Evolutionary conservation across 1,140 invertebrate genomes (phyloP).

Genomic region (Rhagoletis pomonella): DNA sequence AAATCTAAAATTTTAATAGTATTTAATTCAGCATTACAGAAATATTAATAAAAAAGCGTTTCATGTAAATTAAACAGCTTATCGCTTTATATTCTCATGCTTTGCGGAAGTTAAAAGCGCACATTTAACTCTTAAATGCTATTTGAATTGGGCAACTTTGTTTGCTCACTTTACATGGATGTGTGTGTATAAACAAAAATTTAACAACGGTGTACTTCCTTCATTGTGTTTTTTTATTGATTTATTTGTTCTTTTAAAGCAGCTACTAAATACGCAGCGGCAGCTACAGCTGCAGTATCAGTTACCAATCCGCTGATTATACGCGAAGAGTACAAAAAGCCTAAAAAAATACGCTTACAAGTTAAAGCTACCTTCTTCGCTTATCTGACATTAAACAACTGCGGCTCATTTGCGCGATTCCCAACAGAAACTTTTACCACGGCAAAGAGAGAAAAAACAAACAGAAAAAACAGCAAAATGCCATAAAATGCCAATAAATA

Average conservation of each 20-base stretch:
- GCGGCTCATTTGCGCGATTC: conserved; percentile 44
- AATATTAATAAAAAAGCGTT: too few species aligned
- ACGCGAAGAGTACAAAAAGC: neutral
- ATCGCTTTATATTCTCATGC: too few species aligned
- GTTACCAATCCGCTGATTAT: conserved; percentile 15
- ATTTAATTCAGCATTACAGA: too few species aligned
- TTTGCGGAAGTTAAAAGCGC: too few species aligned
- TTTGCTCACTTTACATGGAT: too few species aligned
- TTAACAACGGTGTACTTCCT: neutral
- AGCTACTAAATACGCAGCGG: neutral
- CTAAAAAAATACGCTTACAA: neutral
- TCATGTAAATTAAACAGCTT: too few species aligned
- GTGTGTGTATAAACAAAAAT: neutral
- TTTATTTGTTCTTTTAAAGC: neutral
- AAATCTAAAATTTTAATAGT: too few species aligned
- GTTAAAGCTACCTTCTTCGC: neutral
- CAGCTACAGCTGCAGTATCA: neutral
- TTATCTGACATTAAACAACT: conserved; percentile 45
- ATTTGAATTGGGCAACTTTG: neutral
- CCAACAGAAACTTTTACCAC: neutral
- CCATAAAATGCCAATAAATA: conserved; percentile 50
- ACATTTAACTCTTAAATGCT: too few species aligned
- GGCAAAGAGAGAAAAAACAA: neutral
- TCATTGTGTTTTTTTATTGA: too few species aligned
- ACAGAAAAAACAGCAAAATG: too few species aligned